Base-by-base conservation (phyloP, 23 tunicate genomes). In the Trididemnum clinides region DNA sequence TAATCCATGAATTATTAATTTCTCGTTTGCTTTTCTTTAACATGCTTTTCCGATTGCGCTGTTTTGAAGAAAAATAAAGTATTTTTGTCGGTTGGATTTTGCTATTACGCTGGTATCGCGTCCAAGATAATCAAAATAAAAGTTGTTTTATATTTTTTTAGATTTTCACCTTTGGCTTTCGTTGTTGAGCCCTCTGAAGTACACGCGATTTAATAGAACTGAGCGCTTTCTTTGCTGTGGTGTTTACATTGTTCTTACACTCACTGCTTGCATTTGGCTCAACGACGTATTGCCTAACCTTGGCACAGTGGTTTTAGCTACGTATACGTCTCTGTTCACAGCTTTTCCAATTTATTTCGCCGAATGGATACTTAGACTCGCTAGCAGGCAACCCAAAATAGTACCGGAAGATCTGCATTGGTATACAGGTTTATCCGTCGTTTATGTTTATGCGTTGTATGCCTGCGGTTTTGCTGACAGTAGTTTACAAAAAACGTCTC, bases 81-180 rank as follows among this genome's bases (percentile, higher is more conserved):
- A n/a, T n/a, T n/a, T n/a, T n/a, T n/a, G n/a, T n/a, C n/a, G n/a
- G n/a, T n/a, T n/a, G n/a, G n/a, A n/a, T n/a, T n/a, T n/a, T n/a
- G n/a, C n/a, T n/a, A n/a, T n/a, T n/a, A n/a, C n/a, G n/a, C n/a
- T n/a, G n/a, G n/a, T n/a, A n/a, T n/a, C n/a, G n/a, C n/a, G 54
- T 59, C 18, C 26, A 59, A 59, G 26, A 12, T 59, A 19, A 59
- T 21, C 4, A 21, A 59, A 59, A 4, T 59, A 44, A 44, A 44
- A 7, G 54, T 44, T 10, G 12, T 7, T 44, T 44, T 44, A 7
- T 44, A 44, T 32, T 69, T 5, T 64, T 90, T 38, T 71, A 92
- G 97, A 92, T 80, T 79, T 83, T 34, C 89, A 92, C 58, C 49
- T 92, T 28, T 92, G 97, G 92, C 70, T 81, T 1, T 92, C 97